Evolutionary conservation across 92 coral and sea anemone species (phyloP), one percentile per base, ranked within the genome.

Genomic region (Porites divaricata): DNA sequence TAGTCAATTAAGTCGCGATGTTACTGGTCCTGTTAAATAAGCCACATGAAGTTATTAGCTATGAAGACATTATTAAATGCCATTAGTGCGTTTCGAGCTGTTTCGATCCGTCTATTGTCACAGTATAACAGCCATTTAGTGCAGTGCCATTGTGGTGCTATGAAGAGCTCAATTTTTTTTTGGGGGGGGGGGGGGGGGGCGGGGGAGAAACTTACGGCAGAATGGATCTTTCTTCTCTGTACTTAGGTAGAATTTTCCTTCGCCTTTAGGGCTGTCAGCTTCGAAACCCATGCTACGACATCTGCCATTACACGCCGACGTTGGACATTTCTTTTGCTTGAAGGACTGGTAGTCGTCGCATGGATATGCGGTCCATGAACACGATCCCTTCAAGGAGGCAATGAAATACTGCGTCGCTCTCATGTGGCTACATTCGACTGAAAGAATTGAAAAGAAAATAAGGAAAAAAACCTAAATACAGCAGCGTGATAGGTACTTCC

Each of bases 251-350:
- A 58, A 76, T 6, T 70, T 72, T 10, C 85, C 85, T 0, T 41
- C 6, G 12, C 12, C 52, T 53, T 75, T 72, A 16, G 84, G 70
- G 14, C 48, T 69, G 62, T 84, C 80, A n/a, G 88, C 89, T 25
- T 88, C 89, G 50, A 78, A 83, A 50, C 94, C 94, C 94, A 91
- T 91, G 6, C 77, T 35, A 1, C 82, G 81, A 61, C 84, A 70
- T 50, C 8, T 67, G 12, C 75, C 78, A 50, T 59, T 23, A 14
- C 75, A 52, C 20, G 22, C 59, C 11, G 26, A 52, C 20, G 22
- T 58, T 7, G 26, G 50, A 75, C 91, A 87, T 54, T 81, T 67
- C 26, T 91, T 91, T 25, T 81, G 65, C 23, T 78, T 62, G 54
- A 83, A 87, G 28, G 72, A 81, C n/a, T 67, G 22, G 62, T 72